phyloP scores from a whole-genome alignment of 2,888 invertebrate species.

The Antheraea yamamai region DNA sequence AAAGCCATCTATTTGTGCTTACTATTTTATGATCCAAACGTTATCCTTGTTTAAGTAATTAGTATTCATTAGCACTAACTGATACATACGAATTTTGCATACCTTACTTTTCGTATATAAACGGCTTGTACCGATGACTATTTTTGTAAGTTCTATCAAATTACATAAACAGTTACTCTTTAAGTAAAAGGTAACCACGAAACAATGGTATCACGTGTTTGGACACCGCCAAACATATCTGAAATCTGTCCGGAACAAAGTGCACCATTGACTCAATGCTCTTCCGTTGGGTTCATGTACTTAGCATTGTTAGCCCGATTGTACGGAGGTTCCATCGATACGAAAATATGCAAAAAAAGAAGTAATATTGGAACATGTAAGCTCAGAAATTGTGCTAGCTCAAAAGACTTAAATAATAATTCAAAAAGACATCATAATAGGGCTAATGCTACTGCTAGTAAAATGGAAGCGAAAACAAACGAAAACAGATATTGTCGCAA shows the following conservation, averaged over 20 bases:
- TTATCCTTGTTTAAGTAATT: too few relatives aligned
- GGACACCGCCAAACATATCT: conserved; percentile 82
- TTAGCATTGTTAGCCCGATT: conserved; percentile 80
- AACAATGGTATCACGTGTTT: conserved; percentile 54
- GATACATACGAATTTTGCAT: neutral
- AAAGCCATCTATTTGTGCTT: too few relatives aligned
- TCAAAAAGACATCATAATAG: neutral
- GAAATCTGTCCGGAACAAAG: conserved; percentile 78
- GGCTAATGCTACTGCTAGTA: neutral
- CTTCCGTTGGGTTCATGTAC: conserved; percentile 82
- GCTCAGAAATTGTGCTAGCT: neutral
- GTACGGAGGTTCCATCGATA: conserved; percentile 80
- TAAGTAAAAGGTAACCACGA: neutral
- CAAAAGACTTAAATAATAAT: neutral
- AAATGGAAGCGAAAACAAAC: neutral
- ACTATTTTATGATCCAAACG: too few relatives aligned
- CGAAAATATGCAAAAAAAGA: conserved; percentile 33
- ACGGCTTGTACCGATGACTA: too few relatives aligned
- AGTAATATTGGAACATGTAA: neutral
- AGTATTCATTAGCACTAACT: too few relatives aligned
- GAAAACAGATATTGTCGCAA: neutral
- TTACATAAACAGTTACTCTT: neutral
- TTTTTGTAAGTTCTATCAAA: neutral
- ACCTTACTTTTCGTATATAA: neutral
- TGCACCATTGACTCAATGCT: conserved; percentile 81